Evolutionary conservation across 2,888 invertebrate genomes (phyloP), one percentile per base, ranked within the genome.

Genomic region (Camptogramma bilineatum): DNA sequence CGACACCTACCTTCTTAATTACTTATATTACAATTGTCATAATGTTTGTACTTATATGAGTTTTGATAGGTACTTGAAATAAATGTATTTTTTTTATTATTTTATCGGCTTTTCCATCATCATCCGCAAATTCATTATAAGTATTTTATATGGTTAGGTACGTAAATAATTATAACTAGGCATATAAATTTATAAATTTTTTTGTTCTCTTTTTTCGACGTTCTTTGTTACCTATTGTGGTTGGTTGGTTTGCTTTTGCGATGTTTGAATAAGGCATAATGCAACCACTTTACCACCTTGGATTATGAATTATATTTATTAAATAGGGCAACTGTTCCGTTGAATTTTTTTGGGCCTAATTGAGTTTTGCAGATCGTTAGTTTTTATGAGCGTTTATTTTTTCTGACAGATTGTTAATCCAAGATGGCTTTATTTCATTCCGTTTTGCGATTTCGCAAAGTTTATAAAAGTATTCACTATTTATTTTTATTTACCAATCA

Each of bases 371-470:
- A 61, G 66, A 61, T 64, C 69, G 62, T 70, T 70, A 61, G 55
- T 68, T 71, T 71, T 71, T 70, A 71, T 53, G 54, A 56, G 51
- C 47, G 46, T 52, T 66, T 63, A 64, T 64, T 67, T 71, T 64
- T n/a, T 44, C 51, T 34, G 58, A 52, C 53, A 48, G 28, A 21
- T 39, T 56, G 13, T 57, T 58, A 52, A 58, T 58, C 44, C 28
- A 53, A 48, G 51, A 58, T 34, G 51, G 42, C 61, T 48, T 52
- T 50, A 50, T 31, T 52, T 34, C 31, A 53, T 44, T 19, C 46
- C n/a, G 59, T 60, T 61, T 62, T 52, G 31, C 34, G 13, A 13
- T 13, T 39, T 10, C 34, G 9, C 10, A 28, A 28, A 10, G 34
- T 13, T 13, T 5, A 28, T 39, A 10, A 39, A 39, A 39, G 34